Base-by-base conservation (phyloP, 1,140 invertebrate genomes). In the Cydia pomonella region DNA sequence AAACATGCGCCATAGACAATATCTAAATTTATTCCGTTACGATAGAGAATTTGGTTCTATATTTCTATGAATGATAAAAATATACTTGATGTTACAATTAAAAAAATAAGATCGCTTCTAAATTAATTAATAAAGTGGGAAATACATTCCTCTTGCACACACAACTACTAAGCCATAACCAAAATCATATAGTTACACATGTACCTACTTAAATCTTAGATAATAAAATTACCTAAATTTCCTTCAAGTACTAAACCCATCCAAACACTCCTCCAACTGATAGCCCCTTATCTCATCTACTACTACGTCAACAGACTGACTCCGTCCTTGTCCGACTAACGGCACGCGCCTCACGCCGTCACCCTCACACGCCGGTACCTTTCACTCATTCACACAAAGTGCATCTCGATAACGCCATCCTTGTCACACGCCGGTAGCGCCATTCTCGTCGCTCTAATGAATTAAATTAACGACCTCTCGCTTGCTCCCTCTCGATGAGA, bases 271-370 rank as follows among this genome's bases (percentile, higher is more conserved):
- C 33, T 74, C 72, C 76, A 83, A 84, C 80, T 92, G 90, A 92
- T 92, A 92, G 88, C 88, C 85, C 89, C 90, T 91, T 92, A 91
- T 91, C 90, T 90, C 90, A 89, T 90, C 89, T 89, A 87, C 87
- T 87, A 90, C 90, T 90, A 91, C 90, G 90, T 92, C 90, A 92
- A 92, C 90, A 91, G 83, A 87, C 84, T 85, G 77, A 73, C 62
- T 50, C 83, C 77, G 75, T 90, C 87, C 71, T 80, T 77, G 23
- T 88, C 87, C 76, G 71, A 73, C 87, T 47, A 72, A 23, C n/a
- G 12, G 25, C 16, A 38, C 66, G 76, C 75, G n/a, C 53, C 16
- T 80, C 73, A 29, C 44, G 13, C 53, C 73, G 63, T 90, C 82
- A 38, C 85, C 47, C 73, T 89, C 84, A 47, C 83, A 80, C 87